These are phyloP conservation scores for Cryptus armator DNA, from an alignment of 2,888 invertebrate species.

Conservation along the genomic window DNA sequence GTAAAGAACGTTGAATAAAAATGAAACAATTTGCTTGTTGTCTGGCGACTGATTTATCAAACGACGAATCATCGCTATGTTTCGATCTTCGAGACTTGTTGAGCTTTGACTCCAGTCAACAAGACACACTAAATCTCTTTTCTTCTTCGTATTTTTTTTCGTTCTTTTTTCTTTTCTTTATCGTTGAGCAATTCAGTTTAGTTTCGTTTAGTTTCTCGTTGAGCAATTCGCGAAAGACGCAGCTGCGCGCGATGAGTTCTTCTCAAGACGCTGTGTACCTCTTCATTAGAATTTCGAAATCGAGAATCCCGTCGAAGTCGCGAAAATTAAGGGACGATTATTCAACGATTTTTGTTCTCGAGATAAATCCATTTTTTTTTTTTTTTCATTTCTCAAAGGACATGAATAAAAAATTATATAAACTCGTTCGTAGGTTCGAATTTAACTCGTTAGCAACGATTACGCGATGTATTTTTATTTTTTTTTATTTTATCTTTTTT, in stretches of 20 bases:
- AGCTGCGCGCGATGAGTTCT: constrained; percentile 43
- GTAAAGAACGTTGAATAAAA: background rate
- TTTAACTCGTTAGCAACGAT: background rate
- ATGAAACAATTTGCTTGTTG: background rate
- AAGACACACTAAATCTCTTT: constrained; percentile 17
- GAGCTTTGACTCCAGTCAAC: background rate
- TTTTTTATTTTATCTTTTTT: background rate
- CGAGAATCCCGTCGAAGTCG: background rate
- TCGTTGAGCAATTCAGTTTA: constrained; percentile 44
- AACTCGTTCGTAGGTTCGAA: background rate
- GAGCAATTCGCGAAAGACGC: constrained; percentile 47
- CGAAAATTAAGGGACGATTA: background rate
- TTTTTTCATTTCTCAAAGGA: background rate
- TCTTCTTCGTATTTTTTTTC: constrained; percentile 1
- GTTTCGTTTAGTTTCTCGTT: constrained; percentile 39
- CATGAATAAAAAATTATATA: background rate
- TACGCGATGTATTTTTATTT: background rate
- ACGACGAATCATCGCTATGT: constrained; percentile 6
- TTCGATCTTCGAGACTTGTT: constrained; percentile 12
- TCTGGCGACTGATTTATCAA: constrained; percentile 5
- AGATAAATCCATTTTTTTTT: background rate
- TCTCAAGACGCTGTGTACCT: background rate
- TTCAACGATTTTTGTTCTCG: background rate
- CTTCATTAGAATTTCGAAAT: background rate
- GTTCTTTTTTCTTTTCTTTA: constrained; percentile 18